These are phyloP conservation scores for Calyptommatus sinebrachiatus DNA, from an alignment of 2,113 vertebrate species.

Conservation along the genomic window DNA sequence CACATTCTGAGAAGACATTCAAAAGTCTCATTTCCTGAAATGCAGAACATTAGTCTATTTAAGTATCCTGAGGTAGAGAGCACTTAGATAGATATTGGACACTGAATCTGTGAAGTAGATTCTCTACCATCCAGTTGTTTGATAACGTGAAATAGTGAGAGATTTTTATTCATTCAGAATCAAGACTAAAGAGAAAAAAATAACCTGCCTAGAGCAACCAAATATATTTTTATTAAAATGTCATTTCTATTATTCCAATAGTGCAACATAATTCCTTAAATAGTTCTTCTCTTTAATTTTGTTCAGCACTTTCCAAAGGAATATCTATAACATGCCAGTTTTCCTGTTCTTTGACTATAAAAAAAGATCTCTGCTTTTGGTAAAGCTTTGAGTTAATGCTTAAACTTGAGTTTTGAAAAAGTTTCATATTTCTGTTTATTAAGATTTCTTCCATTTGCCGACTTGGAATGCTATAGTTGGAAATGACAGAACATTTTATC, in stretches of 20 bases:
- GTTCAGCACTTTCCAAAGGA: not conserved
- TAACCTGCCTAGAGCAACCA: no score
- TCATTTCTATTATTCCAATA: no score
- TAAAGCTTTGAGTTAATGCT: not conserved
- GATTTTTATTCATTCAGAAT: not conserved
- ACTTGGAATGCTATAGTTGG: no score
- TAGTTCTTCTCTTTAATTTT: not conserved
- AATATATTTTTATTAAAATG: no score
- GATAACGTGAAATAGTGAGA: not conserved
- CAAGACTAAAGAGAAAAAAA: not conserved
- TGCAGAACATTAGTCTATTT: not conserved
- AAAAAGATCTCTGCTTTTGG: not conserved
- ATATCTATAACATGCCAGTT: not conserved
- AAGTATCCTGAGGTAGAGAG: constrained; percentile 7
- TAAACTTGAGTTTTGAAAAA: no score
- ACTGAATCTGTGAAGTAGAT: rapidly evolving
- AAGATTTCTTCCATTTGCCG: no score
- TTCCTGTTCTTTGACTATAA: not conserved
- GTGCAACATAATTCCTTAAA: not conserved
- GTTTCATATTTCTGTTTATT: no score
- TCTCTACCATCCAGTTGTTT: not conserved
- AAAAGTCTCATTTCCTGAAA: constrained; percentile 59
- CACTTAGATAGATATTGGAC: constrained; percentile 12
- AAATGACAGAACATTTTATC: no score
- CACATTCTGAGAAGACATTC: constrained; percentile 40